Evolutionary conservation across 2,113 vertebrate species (phyloP).

Genomic region (Amphilophus citrinellus): DNA sequence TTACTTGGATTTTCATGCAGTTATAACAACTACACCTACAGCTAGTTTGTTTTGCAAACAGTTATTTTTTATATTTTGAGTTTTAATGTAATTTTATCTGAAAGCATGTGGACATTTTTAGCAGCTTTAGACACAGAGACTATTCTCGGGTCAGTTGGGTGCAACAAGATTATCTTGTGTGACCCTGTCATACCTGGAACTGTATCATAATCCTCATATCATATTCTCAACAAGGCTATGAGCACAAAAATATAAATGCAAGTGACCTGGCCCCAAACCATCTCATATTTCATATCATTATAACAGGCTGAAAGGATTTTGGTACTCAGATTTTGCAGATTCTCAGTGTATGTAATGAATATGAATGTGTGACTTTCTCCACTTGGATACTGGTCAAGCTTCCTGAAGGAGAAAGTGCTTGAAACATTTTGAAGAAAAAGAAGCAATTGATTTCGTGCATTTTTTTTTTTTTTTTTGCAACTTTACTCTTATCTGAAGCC

Average conservation of each 20-base stretch:
- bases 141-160: neutral
- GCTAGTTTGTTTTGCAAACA: neutral
- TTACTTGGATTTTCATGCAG: neutral
- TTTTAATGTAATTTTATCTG: neutral
- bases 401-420: neutral
- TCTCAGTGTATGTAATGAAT: rapidly evolving
- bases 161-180: constrained; percentile 23
- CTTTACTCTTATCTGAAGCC: neutral
- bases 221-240: neutral
- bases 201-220: neutral
- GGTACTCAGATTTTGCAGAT: neutral
- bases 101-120: neutral
- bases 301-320: neutral
- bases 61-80: neutral
- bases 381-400: neutral
- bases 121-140: neutral
- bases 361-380: neutral
- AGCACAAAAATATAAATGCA: neutral
- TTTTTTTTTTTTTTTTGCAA: neutral
- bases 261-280: neutral
- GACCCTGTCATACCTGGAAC: neutral
- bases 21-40: rapidly evolving
- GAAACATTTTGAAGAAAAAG: neutral
- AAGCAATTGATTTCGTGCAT: neutral
- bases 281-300: neutral